phyloP scores from a whole-genome alignment of 2,888 invertebrate species.

The Itoplectis maculator region DNA sequence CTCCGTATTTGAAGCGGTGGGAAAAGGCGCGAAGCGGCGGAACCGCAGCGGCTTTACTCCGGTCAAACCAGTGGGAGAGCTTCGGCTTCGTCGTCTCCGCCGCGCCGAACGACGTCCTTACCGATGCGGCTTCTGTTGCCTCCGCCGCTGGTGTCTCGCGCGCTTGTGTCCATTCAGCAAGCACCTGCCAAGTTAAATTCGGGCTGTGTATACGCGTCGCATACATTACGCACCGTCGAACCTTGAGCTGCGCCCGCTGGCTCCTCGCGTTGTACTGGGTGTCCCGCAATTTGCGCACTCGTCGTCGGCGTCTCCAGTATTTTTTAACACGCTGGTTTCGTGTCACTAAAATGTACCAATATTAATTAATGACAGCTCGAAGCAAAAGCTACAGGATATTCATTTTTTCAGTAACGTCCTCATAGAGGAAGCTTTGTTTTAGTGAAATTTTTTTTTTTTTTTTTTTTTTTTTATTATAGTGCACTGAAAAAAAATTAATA shows the following conservation, averaged over 20 bases:
- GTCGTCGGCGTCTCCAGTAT: no score
- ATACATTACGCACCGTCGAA: slow-evolving; percentile 8
- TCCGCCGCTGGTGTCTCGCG: no score
- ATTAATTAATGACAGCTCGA: no score
- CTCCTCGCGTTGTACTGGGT: slow-evolving; percentile 21
- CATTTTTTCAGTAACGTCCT: no score
- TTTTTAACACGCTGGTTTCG: no score
- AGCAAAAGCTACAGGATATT: no score
- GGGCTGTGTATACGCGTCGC: slow-evolving; percentile 55
- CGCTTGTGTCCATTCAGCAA: slow-evolving; percentile 76
- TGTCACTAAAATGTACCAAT: neutral
- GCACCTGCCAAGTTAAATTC: slow-evolving; percentile 78
- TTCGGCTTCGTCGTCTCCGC: slow-evolving; percentile 9
- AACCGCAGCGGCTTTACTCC: slow-evolving; percentile 14
- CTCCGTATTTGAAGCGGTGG: slow-evolving; percentile 27
- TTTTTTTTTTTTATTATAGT: no score
- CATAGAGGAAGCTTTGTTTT: no score
- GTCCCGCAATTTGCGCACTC: slow-evolving; percentile 19
- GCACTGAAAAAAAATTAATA: no score
- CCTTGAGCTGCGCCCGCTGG: slow-evolving; percentile 13
- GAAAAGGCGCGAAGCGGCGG: slow-evolving; percentile 37
- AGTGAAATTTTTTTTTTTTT: no score
- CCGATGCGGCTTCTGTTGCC: slow-evolving; percentile 21
- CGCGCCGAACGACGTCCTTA: no score
- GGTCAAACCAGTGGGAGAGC: slow-evolving; percentile 30